A percentile compares a stretch with the other conserved stretches of the same genome.
These are phyloP conservation scores for Chlamydotis undulata DNA, from an alignment of 2,113 vertebrate genomes.

Conservation along the genomic window DNA sequence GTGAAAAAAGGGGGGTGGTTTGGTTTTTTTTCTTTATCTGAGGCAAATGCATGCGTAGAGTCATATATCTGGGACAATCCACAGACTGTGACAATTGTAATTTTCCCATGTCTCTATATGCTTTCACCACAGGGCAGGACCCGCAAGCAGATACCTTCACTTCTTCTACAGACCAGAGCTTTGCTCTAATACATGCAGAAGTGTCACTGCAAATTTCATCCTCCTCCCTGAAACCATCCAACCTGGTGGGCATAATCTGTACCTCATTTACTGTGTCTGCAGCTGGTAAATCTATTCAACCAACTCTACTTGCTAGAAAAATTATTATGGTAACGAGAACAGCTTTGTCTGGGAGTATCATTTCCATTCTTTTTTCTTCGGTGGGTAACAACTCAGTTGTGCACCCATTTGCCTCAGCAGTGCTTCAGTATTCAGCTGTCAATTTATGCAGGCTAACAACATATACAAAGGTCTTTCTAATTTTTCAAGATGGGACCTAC, in stretches of 20 bases:
- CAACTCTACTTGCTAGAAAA: neutral
- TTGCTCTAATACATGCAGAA: neutral
- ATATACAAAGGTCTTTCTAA: neutral
- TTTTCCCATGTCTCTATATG: neutral
- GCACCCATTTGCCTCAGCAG: neutral
- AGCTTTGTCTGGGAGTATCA: neutral
- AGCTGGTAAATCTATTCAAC: conserved; percentile 12
- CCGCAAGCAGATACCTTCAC: accelerated
- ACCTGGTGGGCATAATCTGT: neutral
- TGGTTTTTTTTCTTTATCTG: neutral
- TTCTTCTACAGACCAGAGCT: neutral
- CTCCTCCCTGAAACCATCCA: neutral
- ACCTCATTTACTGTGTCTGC: neutral
- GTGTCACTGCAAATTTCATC: conserved; percentile 14
- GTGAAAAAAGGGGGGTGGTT: neutral
- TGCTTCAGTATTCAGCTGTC: neutral
- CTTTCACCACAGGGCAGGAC: neutral
- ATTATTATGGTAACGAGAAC: neutral
- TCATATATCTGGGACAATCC: neutral
- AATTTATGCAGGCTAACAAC: neutral
- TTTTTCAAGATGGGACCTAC: neutral
- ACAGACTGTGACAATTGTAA: neutral
- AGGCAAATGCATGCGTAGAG: neutral
- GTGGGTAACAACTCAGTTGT: neutral
- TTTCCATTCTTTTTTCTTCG: neutral